A percentile compares a stretch with the other conserved stretches of the same genome.
phyloP scores from a whole-genome alignment of 2,113 vertebrate species.

The Tychaedon coryphoeus region DNA sequence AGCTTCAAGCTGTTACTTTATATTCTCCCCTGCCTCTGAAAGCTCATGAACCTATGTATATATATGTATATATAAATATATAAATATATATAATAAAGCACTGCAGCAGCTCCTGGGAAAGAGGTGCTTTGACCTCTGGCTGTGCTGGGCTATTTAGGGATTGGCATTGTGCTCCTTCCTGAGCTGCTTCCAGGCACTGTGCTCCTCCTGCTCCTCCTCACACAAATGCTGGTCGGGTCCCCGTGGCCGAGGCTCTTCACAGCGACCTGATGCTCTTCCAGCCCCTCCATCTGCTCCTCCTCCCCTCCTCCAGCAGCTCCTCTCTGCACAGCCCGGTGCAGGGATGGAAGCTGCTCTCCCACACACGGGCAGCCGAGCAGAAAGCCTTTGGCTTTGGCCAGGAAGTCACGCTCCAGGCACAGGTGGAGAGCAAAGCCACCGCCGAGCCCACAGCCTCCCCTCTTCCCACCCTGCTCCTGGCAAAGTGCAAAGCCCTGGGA shows the following conservation, averaged over 20 bases:
- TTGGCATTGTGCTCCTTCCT: background rate
- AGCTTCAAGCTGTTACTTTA: background rate
- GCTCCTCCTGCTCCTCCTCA: background rate
- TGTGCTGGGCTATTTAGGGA: background rate
- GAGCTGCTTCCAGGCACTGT: background rate
- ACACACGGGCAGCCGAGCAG: background rate
- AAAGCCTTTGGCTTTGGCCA: background rate
- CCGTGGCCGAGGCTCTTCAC: fast-evolving
- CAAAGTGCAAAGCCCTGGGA: background rate
- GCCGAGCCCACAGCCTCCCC: background rate
- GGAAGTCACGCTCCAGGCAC: background rate
- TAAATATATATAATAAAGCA: background rate
- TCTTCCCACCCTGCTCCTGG: background rate
- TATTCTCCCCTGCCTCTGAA: background rate
- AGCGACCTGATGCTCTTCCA: background rate
- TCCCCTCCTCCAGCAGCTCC: background rate
- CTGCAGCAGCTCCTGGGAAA: background rate
- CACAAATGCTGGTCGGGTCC: fast-evolving
- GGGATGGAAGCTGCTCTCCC: background rate
- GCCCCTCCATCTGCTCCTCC: slow-evolving; percentile 36
- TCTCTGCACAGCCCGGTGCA: fast-evolving
- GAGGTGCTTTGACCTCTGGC: background rate
- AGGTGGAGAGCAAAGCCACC: background rate
- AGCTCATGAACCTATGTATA: background rate
- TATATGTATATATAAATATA: background rate